Conservation (phyloP, 64 coral and sea anemone genomes). For the Orbicella faveolata region DNA sequence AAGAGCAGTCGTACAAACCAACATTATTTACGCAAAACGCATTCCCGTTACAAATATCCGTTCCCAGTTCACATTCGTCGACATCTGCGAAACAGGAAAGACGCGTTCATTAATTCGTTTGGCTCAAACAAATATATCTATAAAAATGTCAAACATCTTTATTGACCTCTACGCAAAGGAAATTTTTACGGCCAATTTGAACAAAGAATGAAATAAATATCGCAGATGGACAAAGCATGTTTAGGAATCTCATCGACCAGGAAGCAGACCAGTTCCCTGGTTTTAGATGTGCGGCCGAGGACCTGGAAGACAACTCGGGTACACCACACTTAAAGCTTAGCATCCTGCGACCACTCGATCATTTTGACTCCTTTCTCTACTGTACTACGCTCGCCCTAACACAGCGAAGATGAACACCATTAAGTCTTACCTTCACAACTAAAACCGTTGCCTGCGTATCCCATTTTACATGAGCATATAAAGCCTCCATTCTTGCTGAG, state of each 20-base stretch:
- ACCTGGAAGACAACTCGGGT: neutral
- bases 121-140: neutral
- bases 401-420: neutral
- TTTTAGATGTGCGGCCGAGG: too few relatives aligned
- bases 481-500: constrained; percentile 1
- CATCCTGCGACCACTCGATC: too few relatives aligned
- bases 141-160: too few relatives aligned
- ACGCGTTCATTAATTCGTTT: neutral
- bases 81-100: constrained; percentile 24
- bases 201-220: too few relatives aligned
- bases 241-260: too few relatives aligned
- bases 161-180: too few relatives aligned
- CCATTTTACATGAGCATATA: constrained; percentile 20
- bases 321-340: too few relatives aligned
- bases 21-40: constrained; percentile 48
- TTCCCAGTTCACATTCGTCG: constrained; percentile 40
- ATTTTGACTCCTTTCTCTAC: too few relatives aligned
- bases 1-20: constrained; percentile 49
- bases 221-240: too few relatives aligned
- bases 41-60: constrained; percentile 44
- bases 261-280: too few relatives aligned
- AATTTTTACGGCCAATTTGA: too few relatives aligned
- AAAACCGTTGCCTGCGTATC: constrained; percentile 22
- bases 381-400: neutral
- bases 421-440: constrained; percentile 12